Evolutionary conservation across 2,113 vertebrate genomes (phyloP).

Genomic region (Muntiacus muntjak): DNA sequence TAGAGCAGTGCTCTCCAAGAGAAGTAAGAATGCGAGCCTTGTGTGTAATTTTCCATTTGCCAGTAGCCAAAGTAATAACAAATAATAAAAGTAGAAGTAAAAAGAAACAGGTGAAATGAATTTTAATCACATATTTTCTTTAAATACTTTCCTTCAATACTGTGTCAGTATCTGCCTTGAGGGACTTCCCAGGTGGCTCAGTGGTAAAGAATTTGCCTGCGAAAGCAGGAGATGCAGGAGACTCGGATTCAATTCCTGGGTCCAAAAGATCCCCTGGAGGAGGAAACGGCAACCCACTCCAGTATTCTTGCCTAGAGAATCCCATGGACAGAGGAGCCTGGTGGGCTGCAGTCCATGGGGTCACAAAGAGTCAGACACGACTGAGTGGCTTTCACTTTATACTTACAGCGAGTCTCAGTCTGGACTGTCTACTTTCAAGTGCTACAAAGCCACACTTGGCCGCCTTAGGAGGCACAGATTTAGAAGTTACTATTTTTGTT

Average conservation of each 20-base stretch:
- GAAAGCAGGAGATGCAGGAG: background rate
- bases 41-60: background rate
- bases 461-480: accelerated
- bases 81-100: background rate
- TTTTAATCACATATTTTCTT: background rate
- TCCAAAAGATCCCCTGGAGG: background rate
- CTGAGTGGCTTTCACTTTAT: background rate
- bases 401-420: accelerated
- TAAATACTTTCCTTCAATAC: background rate
- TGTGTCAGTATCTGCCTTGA: background rate
- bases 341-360: background rate
- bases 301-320: background rate
- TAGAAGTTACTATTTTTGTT: too few relatives aligned
- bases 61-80: background rate
- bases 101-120: background rate
- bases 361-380: background rate
- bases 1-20: background rate
- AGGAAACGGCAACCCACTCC: background rate
- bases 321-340: background rate
- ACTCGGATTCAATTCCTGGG: background rate
- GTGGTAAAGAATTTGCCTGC: background rate
- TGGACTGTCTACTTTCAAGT: background rate
- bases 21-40: background rate
- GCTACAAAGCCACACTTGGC: background rate
- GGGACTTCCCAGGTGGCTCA: background rate